These are phyloP conservation scores for Syrmaticus mikado DNA, from an alignment of 2,113 vertebrate genomes.

Conservation along the genomic window DNA sequence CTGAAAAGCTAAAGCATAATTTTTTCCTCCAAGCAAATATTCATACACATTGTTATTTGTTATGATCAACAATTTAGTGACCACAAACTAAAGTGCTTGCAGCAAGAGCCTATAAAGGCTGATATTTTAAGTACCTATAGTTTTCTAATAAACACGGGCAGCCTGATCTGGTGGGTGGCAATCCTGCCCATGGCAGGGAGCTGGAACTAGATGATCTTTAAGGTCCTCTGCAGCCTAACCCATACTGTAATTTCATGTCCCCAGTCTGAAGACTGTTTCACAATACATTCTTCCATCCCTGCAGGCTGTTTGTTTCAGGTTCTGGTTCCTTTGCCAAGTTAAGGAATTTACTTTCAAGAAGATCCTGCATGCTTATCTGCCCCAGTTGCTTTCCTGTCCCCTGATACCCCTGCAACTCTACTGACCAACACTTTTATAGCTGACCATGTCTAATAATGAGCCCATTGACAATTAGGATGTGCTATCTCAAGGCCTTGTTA, in stretches of 20 bases:
- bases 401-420: neutral
- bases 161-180: too few relatives aligned
- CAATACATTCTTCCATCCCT: neutral
- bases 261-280: neutral
- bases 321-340: neutral
- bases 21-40: neutral
- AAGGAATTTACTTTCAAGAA: neutral
- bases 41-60: neutral
- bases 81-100: neutral
- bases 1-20: neutral
- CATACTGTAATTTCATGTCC: neutral
- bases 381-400: neutral
- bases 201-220: too few relatives aligned
- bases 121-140: neutral
- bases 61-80: neutral
- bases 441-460: neutral
- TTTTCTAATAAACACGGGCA: neutral
- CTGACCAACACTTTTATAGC: neutral
- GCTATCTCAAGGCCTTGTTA: neutral
- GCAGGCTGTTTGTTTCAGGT: neutral
- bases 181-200: too few relatives aligned
- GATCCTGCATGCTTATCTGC: neutral
- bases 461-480: neutral
- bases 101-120: neutral
- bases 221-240: too few relatives aligned